These are phyloP conservation scores for Trichogramma pretiosum DNA, from an alignment of 1,140 invertebrate genomes.

Conservation along the genomic window DNA sequence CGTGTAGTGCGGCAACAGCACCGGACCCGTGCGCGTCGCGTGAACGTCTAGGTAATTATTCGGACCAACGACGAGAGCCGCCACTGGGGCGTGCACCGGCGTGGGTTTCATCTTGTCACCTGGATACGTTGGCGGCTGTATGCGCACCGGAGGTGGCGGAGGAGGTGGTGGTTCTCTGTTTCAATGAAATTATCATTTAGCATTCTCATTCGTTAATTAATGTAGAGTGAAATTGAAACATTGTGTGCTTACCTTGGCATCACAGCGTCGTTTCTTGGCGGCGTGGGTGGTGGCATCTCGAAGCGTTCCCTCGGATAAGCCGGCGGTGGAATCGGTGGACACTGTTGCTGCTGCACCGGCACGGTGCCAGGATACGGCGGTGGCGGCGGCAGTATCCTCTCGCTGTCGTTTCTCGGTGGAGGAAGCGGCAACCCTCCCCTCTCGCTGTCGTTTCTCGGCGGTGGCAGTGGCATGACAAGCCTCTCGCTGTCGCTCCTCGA, in stretches of 20 bases:
- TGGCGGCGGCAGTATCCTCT: constrained; percentile 37
- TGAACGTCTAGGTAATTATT: constrained; percentile 63
- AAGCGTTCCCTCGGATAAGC: constrained; percentile 36
- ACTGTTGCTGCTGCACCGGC: constrained; percentile 31
- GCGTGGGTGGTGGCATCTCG: constrained; percentile 41
- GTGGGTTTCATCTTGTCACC: constrained; percentile 50
- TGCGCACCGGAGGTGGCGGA: constrained; percentile 44
- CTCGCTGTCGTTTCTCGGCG: constrained; percentile 56
- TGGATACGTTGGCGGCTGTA: constrained; percentile 43
- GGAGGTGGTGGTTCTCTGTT: constrained; percentile 37
- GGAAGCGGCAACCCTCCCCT: constrained; percentile 36
- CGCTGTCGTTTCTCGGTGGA: constrained; percentile 57
- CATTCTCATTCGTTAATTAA: too few relatives aligned
- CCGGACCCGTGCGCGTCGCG: constrained; percentile 50
- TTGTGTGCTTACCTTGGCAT: constrained; percentile 22
- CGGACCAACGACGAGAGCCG: constrained; percentile 50
- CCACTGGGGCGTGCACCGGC: constrained; percentile 40
- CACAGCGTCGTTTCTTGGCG: constrained; percentile 40
- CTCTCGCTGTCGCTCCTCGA: constrained; percentile 55
- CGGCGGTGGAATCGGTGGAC: constrained; percentile 35
- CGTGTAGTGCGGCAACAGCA: constrained; percentile 54
- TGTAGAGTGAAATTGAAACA: background rate
- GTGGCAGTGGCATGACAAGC: constrained; percentile 38
- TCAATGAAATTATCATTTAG: too few relatives aligned
- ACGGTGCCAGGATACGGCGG: constrained; percentile 33